Conservation (phyloP, 2,113 vertebrate genomes). For the Grammomys dolichurus region DNA sequence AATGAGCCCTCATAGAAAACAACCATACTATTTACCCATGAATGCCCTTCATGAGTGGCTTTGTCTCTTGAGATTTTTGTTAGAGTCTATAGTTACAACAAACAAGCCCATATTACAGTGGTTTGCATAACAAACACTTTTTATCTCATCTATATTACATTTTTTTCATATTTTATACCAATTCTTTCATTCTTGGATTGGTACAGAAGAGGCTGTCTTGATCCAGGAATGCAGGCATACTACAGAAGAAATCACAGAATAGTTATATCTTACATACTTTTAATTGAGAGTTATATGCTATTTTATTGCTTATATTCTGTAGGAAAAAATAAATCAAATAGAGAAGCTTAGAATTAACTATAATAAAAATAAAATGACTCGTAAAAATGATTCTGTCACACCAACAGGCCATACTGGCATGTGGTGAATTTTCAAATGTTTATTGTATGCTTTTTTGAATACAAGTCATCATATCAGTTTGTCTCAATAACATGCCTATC, state of each 20-base stretch:
- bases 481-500: neutral
- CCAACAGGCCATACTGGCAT: neutral
- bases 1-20: neutral
- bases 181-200: neutral
- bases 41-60: neutral
- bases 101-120: neutral
- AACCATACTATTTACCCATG: neutral
- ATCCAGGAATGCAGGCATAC: neutral
- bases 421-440: neutral
- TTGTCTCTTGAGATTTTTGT: neutral
- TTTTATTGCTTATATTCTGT: neutral
- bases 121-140: neutral
- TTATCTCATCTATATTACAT: neutral
- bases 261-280: neutral
- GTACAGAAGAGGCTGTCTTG: neutral
- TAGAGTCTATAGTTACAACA: neutral
- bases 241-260: neutral
- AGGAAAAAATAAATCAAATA: neutral
- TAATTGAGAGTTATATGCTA: neutral
- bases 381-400: neutral
- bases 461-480: neutral
- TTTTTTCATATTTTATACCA: neutral
- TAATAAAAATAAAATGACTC: neutral
- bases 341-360: neutral
- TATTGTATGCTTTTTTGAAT: neutral